These are phyloP conservation scores for Phengaris alcon DNA, from an alignment of 2,888 invertebrate genomes.

Conservation along the genomic window DNA sequence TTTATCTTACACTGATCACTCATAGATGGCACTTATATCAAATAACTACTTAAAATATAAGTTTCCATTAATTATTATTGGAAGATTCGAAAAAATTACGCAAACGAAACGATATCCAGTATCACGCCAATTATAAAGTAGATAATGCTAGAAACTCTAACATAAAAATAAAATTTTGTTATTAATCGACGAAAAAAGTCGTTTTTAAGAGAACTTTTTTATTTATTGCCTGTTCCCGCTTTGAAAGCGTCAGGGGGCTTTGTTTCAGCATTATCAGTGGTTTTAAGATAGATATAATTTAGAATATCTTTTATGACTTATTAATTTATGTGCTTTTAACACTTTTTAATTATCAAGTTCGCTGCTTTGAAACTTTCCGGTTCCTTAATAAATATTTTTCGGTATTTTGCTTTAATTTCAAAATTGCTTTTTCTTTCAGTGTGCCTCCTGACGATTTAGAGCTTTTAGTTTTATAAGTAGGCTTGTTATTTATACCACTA, in stretches of 20 bases:
- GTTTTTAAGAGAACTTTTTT: slow-evolving; percentile 36
- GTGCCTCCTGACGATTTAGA: not conserved
- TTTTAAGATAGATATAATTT: slow-evolving; percentile 61
- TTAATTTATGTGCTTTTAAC: slow-evolving; percentile 59
- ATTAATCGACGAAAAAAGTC: slow-evolving; percentile 26
- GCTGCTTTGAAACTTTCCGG: slow-evolving; percentile 33
- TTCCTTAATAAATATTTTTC: slow-evolving; percentile 16
- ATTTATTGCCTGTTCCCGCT: slow-evolving; percentile 43
- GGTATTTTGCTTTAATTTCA: not conserved
- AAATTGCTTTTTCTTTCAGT: not conserved
- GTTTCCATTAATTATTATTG: not conserved
- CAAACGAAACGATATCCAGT: not conserved
- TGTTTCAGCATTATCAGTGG: slow-evolving; percentile 47
- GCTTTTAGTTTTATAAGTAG: not conserved
- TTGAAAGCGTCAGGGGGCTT: slow-evolving; percentile 47
- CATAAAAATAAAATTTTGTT: slow-evolving; percentile 16
- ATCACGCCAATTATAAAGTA: too few species aligned
- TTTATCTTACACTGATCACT: not conserved
- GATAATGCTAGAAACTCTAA: not conserved
- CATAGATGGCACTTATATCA: not conserved
- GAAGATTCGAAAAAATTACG: not conserved
- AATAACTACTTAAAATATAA: not conserved
- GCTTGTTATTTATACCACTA: not conserved
- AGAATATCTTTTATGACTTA: slow-evolving; percentile 64
- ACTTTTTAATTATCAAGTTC: slow-evolving; percentile 64